These are phyloP conservation scores for Paralinhomoeus sp. DNA, from an alignment of 2,888 invertebrate species.

Conservation along the genomic window DNA sequence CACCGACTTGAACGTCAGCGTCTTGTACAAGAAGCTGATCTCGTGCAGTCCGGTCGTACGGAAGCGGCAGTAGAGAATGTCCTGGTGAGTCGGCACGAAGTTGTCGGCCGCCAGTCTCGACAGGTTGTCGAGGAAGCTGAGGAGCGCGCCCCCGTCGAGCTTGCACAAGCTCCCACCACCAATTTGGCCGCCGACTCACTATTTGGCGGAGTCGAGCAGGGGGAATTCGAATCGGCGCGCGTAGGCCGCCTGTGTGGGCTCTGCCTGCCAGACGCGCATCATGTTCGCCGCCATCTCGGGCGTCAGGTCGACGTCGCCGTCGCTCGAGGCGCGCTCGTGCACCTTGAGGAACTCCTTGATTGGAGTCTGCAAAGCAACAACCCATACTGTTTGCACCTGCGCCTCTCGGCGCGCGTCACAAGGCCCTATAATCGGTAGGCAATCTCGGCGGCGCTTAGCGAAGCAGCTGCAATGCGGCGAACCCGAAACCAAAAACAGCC, in stretches of 20 bases:
- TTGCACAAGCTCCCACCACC: background rate
- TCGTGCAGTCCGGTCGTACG: slow-evolving; percentile 12
- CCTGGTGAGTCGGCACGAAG: slow-evolving; percentile 13
- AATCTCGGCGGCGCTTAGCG: too few species aligned
- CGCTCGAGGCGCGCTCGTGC: background rate
- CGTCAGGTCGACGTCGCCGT: background rate
- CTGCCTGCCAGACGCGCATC: slow-evolving; percentile 11
- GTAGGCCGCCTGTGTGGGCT: slow-evolving; percentile 9
- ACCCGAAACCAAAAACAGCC: too few species aligned
- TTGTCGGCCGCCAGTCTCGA: slow-evolving; percentile 10
- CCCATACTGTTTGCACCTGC: too few species aligned
- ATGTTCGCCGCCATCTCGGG: slow-evolving; percentile 5
- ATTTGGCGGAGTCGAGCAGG: slow-evolving; percentile 12
- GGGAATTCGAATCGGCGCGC: slow-evolving; percentile 9
- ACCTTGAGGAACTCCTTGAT: background rate
- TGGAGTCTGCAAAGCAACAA: background rate
- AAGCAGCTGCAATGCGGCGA: too few species aligned
- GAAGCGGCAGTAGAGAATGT: slow-evolving; percentile 22
- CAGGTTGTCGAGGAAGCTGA: slow-evolving; percentile 13
- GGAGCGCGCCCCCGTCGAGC: too few species aligned
- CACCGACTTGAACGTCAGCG: slow-evolving; percentile 11
- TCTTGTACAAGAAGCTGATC: slow-evolving; percentile 10
- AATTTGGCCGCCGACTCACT: too few species aligned
- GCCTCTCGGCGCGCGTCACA: too few species aligned
- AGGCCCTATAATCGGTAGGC: too few species aligned